Base-by-base conservation (phyloP, 1,140 invertebrate genomes). In the Gryon sp. region DNA sequence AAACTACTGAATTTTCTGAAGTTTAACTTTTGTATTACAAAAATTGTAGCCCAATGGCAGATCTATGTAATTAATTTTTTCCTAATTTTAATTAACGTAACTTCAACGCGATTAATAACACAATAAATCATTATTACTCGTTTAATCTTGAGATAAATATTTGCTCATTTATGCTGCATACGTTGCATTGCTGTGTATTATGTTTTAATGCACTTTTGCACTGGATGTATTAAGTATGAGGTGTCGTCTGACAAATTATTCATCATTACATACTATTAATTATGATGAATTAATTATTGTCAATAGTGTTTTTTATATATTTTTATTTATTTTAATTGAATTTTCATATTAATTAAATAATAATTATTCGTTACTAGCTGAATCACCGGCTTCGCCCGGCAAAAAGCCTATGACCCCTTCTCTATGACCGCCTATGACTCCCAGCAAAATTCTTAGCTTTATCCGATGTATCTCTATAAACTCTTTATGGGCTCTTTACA, bases 111-210 rank as follows among this genome's bases (percentile, higher is more conserved):
- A 28, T 30, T 32, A n/a, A n/a, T n/a, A n/a, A n/a, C n/a, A n/a
- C 41, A 32, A 65, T 80, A 62, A 76, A 79, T 80, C 79, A 79
- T 80, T 68, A 69, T 76, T 63, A 70, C 48, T 22, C 53, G 60
- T 41, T 74, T 79, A 79, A 78, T 76, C 65, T 48, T 30, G 50
- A 69, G 69, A 81, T 76, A 81, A 81, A n/a, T 81, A 65, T 55
- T 32, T 45, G 70, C 78, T 81, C 70, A 77, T 81, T 79, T 79
- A 48, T 57, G 55, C 19, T 15, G 18, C 15, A 28, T 46, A 32
- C 45, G 19, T 57, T 38, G 30, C 22, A 40, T 66, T 63, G 57
- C 59, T 46, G 30, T 6, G 68, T 30, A 65, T 80, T 74, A 60
- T 68, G 55, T 50, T 77, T 75, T 74, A 80, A 70, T 76, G 76